Evolutionary conservation across 2,888 invertebrate species (phyloP), one percentile per base, ranked within the genome.

Genomic region (Scaptomyza tumidula): DNA sequence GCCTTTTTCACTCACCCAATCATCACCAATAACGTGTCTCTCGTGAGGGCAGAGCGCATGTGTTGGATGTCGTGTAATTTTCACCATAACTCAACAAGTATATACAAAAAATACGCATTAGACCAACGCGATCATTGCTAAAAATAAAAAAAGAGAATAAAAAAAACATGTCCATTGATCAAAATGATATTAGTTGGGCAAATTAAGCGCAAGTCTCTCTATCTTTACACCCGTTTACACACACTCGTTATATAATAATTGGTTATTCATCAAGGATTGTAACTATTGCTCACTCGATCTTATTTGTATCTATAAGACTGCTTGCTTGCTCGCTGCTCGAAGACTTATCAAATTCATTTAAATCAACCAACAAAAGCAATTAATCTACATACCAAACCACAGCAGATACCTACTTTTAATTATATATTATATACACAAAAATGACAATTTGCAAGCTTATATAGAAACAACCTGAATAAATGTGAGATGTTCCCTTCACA

Each of bases 401-500:
- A 60, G 63, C 65, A 70, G 67, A 49, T 53, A 62, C 59, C 53
- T 55, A 72, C 24, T 46, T 55, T 75, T 59, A 65, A 49, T 29
- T 55, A n/a, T 41, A 65, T 60, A 72, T 46, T 46, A 76, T 54
- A 63, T 64, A 71, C 44, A 37, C 19, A 50, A 19, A 35, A 50
- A 37, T 63, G 64, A 63, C 43, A 59, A 61, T 68, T 57, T 60
- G 57, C 57, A 60, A 71, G 57, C 52, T 66, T 66, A 67, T 60
- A 64, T 56, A 46, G 35, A 74, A 71, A 64, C 33, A 69, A 81
- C 66, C 79, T 73, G 76, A 79, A 78, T 73, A 73, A 80, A 90
- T 90, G 95, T 95, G 95, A 95, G 94, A 95, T 80, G 89, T 88
- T 85, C 96, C 96, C 96, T 96, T 96, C 96, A 96, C 96, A 95